Percentiles rank a stretch among this genome's conserved stretches.
Conservation (phyloP, 2,888 invertebrate genomes). For the Andrena praecox region DNA sequence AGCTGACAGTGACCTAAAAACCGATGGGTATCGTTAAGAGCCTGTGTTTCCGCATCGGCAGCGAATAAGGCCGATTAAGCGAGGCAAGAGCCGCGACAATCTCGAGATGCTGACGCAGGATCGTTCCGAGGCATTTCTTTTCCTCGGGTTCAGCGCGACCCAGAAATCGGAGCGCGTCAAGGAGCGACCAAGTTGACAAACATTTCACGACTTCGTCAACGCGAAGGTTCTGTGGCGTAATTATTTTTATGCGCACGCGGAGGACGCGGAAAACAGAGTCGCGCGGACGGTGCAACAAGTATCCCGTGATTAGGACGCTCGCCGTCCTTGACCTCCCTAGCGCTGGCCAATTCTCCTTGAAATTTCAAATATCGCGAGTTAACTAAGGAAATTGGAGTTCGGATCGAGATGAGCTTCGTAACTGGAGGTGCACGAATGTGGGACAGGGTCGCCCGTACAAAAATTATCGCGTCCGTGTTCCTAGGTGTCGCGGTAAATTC, state of each 20-base stretch:
- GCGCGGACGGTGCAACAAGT: slow-evolving; percentile 32
- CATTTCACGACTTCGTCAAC: neutral
- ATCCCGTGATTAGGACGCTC: slow-evolving; percentile 28
- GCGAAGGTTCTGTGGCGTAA: neutral
- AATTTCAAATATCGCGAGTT: slow-evolving; percentile 58
- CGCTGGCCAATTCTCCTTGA: slow-evolving; percentile 23
- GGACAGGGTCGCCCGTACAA: slow-evolving; percentile 73
- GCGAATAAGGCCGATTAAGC: slow-evolving; percentile 54
- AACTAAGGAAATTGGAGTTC: slow-evolving; percentile 44
- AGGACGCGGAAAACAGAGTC: neutral
- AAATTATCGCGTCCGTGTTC: slow-evolving; percentile 43
- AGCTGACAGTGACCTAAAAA: slow-evolving; percentile 56
- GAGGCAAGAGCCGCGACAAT: slow-evolving; percentile 31
- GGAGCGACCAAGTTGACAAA: neutral
- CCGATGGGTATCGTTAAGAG: slow-evolving; percentile 29
- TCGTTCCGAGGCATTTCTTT: neutral
- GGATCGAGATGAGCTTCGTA: slow-evolving; percentile 48
- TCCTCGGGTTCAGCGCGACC: slow-evolving; percentile 1
- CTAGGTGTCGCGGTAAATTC: slow-evolving; percentile 1
- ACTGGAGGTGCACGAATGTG: slow-evolving; percentile 58
- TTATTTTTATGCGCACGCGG: neutral
- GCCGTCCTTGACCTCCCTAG: slow-evolving; percentile 47
- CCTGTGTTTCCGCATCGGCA: slow-evolving; percentile 50
- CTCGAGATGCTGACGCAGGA: slow-evolving; percentile 16
- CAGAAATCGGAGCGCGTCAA: neutral